A percentile compares a stretch with the other conserved stretches of the same genome.
phyloP scores from a whole-genome alignment of 2,888 invertebrate genomes.

The Syritta pipiens region DNA sequence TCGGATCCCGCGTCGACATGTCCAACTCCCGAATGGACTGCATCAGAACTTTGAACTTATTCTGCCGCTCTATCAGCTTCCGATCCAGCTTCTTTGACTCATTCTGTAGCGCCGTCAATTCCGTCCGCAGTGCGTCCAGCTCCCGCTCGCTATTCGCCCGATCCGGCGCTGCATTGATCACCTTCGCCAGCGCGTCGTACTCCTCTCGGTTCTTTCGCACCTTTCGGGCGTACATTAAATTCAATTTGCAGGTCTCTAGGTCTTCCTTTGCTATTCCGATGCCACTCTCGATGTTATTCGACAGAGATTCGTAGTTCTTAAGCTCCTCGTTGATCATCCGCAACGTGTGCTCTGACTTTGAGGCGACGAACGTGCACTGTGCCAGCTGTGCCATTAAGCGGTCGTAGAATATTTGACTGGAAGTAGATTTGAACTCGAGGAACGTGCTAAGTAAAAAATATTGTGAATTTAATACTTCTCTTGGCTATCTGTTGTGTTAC shows the following conservation, averaged over 20 bases:
- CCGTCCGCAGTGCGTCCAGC: constrained; percentile 84
- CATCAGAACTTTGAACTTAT: constrained; percentile 92
- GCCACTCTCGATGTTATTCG: constrained; percentile 86
- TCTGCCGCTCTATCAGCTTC: constrained; percentile 87
- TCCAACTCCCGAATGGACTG: constrained; percentile 91
- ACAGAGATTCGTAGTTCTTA: constrained; percentile 87
- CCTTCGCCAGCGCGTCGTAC: constrained; percentile 92
- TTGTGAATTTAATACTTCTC: constrained; percentile 75
- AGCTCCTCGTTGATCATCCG: constrained; percentile 90
- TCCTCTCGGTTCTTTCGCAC: constrained; percentile 92
- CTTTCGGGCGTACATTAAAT: constrained; percentile 88
- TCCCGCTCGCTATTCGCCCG: constrained; percentile 86
- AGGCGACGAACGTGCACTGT: constrained; percentile 91
- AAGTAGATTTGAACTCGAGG: too few species aligned
- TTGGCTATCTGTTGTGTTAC: constrained; percentile 83
- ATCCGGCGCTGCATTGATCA: constrained; percentile 92
- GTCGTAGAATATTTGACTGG: constrained; percentile 85
- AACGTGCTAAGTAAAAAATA: not conserved
- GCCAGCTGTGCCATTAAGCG: constrained; percentile 88
- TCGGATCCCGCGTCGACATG: constrained; percentile 85
- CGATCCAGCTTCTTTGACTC: constrained; percentile 85
- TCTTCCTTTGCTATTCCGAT: constrained; percentile 88
- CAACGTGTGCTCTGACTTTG: constrained; percentile 87
- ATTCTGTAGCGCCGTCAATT: constrained; percentile 84
- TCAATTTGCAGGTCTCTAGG: constrained; percentile 88